phyloP scores from a whole-genome alignment of 2,113 vertebrate genomes.

The human region GRCh38 chrX:86186001-86186500 shows the following conservation, averaged over 20 bases:
- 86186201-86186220: slow-evolving; percentile 22
- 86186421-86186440: not conserved
- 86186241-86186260: slow-evolving; percentile 6
- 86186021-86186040: not conserved
- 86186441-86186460: slow-evolving; percentile 36
- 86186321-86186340: not conserved
- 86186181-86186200: not conserved
- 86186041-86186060: slow-evolving; percentile 17
- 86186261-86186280: not conserved
- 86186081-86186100: slow-evolving; percentile 1
- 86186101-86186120: not conserved
- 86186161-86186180: not conserved
- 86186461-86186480: not conserved
- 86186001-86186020: not conserved
- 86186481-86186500: slow-evolving; percentile 41
- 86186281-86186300: not conserved
- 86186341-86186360: slow-evolving; percentile 21
- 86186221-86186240: not conserved
- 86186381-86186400: slow-evolving; percentile 34
- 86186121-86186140: slow-evolving; percentile 11
- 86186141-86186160: not conserved
- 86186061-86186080: not conserved
- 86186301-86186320: slow-evolving; percentile 34
- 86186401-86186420: not conserved
- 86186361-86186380: not conserved